Base-by-base conservation (phyloP, 2,888 invertebrate species). In the Pammene fasciana region DNA sequence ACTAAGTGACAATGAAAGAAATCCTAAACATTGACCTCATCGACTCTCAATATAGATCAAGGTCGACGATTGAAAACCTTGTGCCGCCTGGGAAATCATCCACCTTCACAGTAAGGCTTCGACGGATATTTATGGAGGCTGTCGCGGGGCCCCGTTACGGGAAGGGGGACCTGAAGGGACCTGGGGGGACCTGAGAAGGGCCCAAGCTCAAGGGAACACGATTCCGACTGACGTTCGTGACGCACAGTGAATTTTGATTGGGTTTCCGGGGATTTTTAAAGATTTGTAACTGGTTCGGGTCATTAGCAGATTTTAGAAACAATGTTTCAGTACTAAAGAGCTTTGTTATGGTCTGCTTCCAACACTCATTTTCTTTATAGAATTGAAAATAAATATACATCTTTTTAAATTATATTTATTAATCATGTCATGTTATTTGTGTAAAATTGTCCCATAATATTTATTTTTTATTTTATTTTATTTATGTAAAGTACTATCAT, bases 111-210 rank as follows among this genome's bases (percentile, higher is more conserved):
- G 73, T 54, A 54, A 71, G 68, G 62, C 70, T 57, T 62, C 70
- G 75, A 76, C 76, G 73, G 56, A 71, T 71, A 78, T 78, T 76
- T 76, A 78, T 78, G 75, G 75, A 56, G 50, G 38, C 73, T 74
- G 76, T 74, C 76, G 59, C 56, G 76, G 77, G 62, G 48, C 65
- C 73, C 62, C 57, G 65, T 38, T 67, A 60, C 66, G 60, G 57
- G 45, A 52, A 13, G 34, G 50, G 55, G 55, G 41, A 45, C 59
- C 59, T 45, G 45, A n/a, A 38, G 60, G 70, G 61, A 66, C 60
- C 57, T 36, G 65, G 56, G 61, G 14, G 56, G 41, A 16, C 59
- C 45, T 26, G 59, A 34, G 9, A 5, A 48, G 34, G 57, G 68
- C 48, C 61, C 36, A 43, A 55, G 52, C 61, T 62, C 36, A 13